Conservation (phyloP, 2,113 vertebrate species). For the Merops nubicus region DNA sequence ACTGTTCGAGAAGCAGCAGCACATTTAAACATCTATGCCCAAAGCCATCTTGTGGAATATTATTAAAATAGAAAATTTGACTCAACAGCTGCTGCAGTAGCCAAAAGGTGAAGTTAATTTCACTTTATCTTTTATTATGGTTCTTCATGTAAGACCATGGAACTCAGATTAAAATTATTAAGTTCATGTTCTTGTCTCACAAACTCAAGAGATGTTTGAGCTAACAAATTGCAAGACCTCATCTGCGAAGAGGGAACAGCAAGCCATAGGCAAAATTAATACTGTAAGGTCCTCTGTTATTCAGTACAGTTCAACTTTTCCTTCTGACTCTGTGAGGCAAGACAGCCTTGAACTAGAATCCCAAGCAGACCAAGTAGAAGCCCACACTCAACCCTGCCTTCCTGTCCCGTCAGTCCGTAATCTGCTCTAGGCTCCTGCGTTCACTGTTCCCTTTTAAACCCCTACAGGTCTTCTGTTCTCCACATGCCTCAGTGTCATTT, state of each 20-base stretch:
- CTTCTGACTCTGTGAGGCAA: not conserved
- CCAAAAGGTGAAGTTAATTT: constrained; percentile 74
- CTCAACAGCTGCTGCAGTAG: constrained; percentile 72
- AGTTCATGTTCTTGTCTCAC: not conserved
- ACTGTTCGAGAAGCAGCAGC: constrained; percentile 77
- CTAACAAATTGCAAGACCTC: not conserved
- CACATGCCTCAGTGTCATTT: not conserved
- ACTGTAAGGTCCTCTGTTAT: not conserved
- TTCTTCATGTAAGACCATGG: not conserved
- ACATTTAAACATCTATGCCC: constrained; percentile 80
- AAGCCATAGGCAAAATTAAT: not conserved
- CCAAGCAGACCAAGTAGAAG: not conserved
- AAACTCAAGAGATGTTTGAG: not conserved
- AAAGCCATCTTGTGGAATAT: constrained; percentile 80
- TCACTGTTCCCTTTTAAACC: not conserved
- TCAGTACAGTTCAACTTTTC: not conserved
- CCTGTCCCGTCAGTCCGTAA: not conserved
- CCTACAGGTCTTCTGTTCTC: not conserved
- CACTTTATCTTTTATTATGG: not conserved
- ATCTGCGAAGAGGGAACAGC: not conserved
- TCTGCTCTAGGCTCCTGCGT: not conserved
- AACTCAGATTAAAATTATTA: not conserved
- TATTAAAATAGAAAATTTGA: constrained; percentile 82
- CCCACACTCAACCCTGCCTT: not conserved
- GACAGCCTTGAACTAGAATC: not conserved